These are phyloP conservation scores for Andrena haemorrhoa DNA, from an alignment of 2,888 invertebrate species.

Conservation along the genomic window DNA sequence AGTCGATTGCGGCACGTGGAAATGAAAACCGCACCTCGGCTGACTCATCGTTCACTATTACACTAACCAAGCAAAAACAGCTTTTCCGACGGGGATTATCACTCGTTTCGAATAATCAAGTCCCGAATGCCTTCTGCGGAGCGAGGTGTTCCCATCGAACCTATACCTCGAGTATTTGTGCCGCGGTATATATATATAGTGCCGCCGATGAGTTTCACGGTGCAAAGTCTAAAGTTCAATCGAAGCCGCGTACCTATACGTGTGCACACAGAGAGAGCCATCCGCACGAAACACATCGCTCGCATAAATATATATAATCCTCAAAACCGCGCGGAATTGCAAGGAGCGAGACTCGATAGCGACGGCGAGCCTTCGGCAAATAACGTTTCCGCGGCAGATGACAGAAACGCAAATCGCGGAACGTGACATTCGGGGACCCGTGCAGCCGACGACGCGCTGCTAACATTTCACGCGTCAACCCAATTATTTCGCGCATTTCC, in stretches of 20 bases:
- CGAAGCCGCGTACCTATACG: background rate
- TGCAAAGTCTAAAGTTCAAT: slow-evolving; percentile 19
- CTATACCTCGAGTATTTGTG: background rate
- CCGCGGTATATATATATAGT: too few relatives aligned
- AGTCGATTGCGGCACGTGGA: background rate
- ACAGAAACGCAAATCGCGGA: too few relatives aligned
- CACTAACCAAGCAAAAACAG: background rate
- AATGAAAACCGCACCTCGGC: background rate
- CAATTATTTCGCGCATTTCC: too few relatives aligned
- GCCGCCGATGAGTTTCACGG: slow-evolving; percentile 11
- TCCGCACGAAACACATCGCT: background rate
- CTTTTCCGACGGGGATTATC: background rate
- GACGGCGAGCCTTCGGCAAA: too few relatives aligned
- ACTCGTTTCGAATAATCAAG: background rate
- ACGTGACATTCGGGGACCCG: too few relatives aligned
- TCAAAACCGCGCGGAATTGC: background rate
- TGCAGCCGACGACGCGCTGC: too few relatives aligned
- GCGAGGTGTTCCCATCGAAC: background rate
- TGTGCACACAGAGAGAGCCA: background rate
- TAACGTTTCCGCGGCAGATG: too few relatives aligned
- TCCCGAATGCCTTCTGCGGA: background rate
- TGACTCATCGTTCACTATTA: background rate
- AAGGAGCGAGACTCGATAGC: too few relatives aligned
- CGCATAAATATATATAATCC: background rate
- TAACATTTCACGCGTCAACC: too few relatives aligned